Evolutionary conservation across 2,113 vertebrate species (phyloP), one percentile per base, ranked within the genome.

Genomic region (Cochlearius cochlearius): DNA sequence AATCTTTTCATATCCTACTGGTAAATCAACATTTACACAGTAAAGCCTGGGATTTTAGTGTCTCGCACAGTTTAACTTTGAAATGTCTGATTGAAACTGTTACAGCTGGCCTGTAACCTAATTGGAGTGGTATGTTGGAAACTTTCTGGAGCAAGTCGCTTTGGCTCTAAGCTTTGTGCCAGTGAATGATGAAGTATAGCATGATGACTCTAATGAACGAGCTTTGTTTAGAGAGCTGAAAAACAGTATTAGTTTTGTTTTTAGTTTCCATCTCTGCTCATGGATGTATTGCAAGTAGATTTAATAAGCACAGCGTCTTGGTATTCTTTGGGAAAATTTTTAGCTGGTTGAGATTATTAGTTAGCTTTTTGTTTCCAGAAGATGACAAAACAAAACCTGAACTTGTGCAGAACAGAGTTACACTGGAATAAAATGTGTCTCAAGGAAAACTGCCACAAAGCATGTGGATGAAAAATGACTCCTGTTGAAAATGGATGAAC

Each of bases 51-150:
- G 88, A 74, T 91, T 95, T 80, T 27, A 60, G 55, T 56, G 72
- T 90, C 88, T 90, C 5, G 2, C 4, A 0, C 53, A 55, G 78
- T 73, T 83, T 84, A 90, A 80, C 88, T 95, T 83, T 3, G 29
- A 66, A 93, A 49, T 75, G 76, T 90, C 88, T 90, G 82, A 41
- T 36, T 78, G 95, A 94, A 96, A 83, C 55, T 74, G 41, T 80
- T 96, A 59, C 63, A 94, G 90, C 94, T 97, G 96, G 96, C 95
- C 90, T 91, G 94, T 59, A 96, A 96, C 88, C 86, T 92, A 96
- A 95, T 93, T 96, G 95, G 90, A 84, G 86, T 96, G 95, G 75
- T 76, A 55, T 93, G 88, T 36, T 92, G 95, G 95, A 93, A 96
- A 96, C 90, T 91, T 96, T 84, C 94, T 93, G 90, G 90, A 95